Evolutionary conservation across 2,888 invertebrate species (phyloP).

Genomic region (Steromphala cineraria): DNA sequence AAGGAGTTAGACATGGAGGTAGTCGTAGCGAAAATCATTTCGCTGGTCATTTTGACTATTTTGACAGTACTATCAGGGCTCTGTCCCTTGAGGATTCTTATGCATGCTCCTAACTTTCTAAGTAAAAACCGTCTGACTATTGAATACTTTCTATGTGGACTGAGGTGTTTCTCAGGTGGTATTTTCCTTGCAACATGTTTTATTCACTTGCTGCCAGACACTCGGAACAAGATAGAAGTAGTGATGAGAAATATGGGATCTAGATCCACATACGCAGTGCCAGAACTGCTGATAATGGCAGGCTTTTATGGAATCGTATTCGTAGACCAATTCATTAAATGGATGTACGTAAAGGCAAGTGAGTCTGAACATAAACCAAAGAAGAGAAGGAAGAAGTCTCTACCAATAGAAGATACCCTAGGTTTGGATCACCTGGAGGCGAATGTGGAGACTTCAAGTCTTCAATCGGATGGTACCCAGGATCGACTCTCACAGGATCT

Average conservation of each 20-base stretch:
- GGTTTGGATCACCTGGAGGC: neutral
- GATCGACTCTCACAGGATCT: slow-evolving; percentile 3
- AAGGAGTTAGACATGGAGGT: slow-evolving; percentile 61
- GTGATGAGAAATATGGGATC: slow-evolving; percentile 61
- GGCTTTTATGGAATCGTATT: slow-evolving; percentile 67
- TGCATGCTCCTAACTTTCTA: slow-evolving; percentile 54
- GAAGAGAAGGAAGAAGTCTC: neutral
- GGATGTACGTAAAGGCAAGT: slow-evolving; percentile 57
- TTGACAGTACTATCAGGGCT: slow-evolving; percentile 62
- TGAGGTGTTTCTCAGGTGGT: slow-evolving; percentile 62
- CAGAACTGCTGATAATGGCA: slow-evolving; percentile 65
- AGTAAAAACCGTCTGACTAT: slow-evolving; percentile 49
- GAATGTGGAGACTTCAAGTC: neutral
- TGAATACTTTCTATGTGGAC: slow-evolving; percentile 61
- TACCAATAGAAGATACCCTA: neutral
- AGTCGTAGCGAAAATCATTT: slow-evolving; percentile 65
- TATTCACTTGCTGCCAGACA: slow-evolving; percentile 65
- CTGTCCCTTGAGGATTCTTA: slow-evolving; percentile 58
- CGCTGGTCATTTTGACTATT: slow-evolving; percentile 56
- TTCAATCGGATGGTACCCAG: slow-evolving; percentile 10
- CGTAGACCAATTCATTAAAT: slow-evolving; percentile 63
- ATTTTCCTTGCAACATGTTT: slow-evolving; percentile 65
- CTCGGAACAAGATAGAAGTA: slow-evolving; percentile 58
- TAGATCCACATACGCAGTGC: slow-evolving; percentile 61
- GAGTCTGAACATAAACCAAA: slow-evolving; percentile 28